Base-by-base conservation (phyloP, 2,113 vertebrate species). In the Labrus mixtus region DNA sequence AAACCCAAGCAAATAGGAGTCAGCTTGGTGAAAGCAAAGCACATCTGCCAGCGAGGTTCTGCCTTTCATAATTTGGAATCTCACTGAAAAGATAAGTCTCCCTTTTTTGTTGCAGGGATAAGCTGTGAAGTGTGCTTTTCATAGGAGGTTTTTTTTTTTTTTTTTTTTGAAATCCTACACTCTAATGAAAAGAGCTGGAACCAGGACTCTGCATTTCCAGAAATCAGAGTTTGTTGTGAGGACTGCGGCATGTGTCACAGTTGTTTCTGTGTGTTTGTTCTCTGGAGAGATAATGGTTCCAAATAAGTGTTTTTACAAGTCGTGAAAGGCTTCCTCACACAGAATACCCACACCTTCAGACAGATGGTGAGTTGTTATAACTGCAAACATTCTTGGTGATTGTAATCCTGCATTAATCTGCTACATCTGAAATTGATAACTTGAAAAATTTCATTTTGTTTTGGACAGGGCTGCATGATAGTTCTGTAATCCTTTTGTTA, bases 61-160 rank as follows among this genome's bases (percentile, higher is more conserved):
- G 85, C 82, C 85, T 93, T 92, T 90, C 88, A 91, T 79, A 90
- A 90, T 91, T 69, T 90, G 83, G 87, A 89, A 93, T 91, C 87
- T 87, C 75, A 78, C 85, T 90, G 85, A 92, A 91, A 90, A 92
- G 92, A 94, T 93, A 91, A 93, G 87, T 87, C 78, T 55, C 57
- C 76, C 67, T 82, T 87, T 88, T 89, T 87, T 84, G 78, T 79
- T 71, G 77, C 48, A 3, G 25, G 86, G 79, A 92, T 89, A 89
- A 93, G 88, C 87, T 82, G 68, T 77, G 89, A 88, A 91, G 89
- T 85, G 88, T 85, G 84, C 67, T 88, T 91, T 91, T 92, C 82
- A 89, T 91, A 74, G 60, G 70, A n/a, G n/a, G n/a, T n/a, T n/a
- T 33, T 5, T 2, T 29, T 29, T 29, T 29, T 81, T 79, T 65